Evolutionary conservation across 2,797 vertebrate genomes (phyloP).

Genomic region (Muscicapa comitata): DNA sequence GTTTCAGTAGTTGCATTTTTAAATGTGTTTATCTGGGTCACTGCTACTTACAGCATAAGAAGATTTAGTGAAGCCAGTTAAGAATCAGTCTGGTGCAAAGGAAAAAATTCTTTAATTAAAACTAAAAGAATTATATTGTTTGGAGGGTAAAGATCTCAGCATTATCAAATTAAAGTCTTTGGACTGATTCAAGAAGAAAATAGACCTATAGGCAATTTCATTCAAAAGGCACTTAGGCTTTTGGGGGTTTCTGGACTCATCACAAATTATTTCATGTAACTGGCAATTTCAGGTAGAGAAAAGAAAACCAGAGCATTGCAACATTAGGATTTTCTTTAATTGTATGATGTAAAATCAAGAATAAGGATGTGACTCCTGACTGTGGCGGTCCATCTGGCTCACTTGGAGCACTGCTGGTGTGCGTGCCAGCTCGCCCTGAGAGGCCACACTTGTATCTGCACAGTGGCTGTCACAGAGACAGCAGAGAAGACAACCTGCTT

Average conservation of each 20-base stretch:
- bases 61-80: slow-evolving; percentile 57
- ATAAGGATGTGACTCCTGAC: not conserved
- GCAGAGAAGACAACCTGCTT: not conserved
- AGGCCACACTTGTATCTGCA: not conserved
- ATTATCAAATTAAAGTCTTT: not conserved
- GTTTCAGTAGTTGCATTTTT: slow-evolving; percentile 68
- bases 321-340: not conserved
- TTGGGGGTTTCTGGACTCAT: not conserved
- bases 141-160: not conserved
- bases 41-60: slow-evolving; percentile 63
- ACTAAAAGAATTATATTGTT: not conserved
- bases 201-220: not conserved
- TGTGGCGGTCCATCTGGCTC: not conserved
- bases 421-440: not conserved
- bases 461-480: fast-evolving
- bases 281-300: not conserved
- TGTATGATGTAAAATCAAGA: not conserved
- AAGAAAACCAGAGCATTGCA: not conserved
- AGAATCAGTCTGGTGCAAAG: slow-evolving; percentile 32
- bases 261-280: not conserved
- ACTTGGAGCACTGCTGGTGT: not conserved
- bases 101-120: slow-evolving; percentile 46
- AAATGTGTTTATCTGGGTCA: slow-evolving; percentile 73
- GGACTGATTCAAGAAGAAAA: slow-evolving; percentile 1
- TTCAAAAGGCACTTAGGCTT: not conserved